These are phyloP conservation scores for Norana najaformis DNA, from an alignment of 2,888 invertebrate genomes.

Conservation along the genomic window DNA sequence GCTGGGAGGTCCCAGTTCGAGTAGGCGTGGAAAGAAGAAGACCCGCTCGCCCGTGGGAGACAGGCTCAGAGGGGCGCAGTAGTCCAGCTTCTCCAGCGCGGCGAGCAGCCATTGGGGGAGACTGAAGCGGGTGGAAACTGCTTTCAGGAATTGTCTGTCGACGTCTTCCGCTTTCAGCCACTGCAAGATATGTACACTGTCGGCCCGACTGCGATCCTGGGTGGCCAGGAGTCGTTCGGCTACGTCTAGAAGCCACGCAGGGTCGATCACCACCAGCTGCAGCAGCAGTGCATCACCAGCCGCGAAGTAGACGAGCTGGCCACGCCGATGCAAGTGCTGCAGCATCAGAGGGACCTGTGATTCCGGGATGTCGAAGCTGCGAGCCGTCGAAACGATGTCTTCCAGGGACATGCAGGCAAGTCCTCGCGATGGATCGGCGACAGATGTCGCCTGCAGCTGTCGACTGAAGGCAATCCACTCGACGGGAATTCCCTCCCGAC, in stretches of 20 bases:
- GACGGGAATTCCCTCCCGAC: constrained; percentile 40
- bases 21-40: constrained; percentile 44
- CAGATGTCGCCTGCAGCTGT: constrained; percentile 44
- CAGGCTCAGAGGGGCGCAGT: constrained; percentile 43
- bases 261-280: constrained; percentile 46
- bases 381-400: constrained; percentile 45
- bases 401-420: constrained; percentile 45
- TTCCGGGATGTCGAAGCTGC: constrained; percentile 46
- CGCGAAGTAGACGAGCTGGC: constrained; percentile 46
- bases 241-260: constrained; percentile 46
- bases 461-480: constrained; percentile 46
- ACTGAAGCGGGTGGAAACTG: background rate
- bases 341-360: constrained; percentile 43
- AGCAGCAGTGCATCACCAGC: constrained; percentile 43
- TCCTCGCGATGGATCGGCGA: constrained; percentile 40
- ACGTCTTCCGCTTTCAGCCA: constrained; percentile 44
- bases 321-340: constrained; percentile 46
- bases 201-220: constrained; percentile 36
- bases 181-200: constrained; percentile 38
- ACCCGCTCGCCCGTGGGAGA: constrained; percentile 29
- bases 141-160: constrained; percentile 45
- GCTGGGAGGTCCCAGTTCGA: constrained; percentile 45
- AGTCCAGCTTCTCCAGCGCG: constrained; percentile 45
- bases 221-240: constrained; percentile 41
- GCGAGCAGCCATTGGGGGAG: constrained; percentile 47